Base-by-base conservation (phyloP, 2,888 invertebrate genomes). In the Dicyrtomina minuta region DNA sequence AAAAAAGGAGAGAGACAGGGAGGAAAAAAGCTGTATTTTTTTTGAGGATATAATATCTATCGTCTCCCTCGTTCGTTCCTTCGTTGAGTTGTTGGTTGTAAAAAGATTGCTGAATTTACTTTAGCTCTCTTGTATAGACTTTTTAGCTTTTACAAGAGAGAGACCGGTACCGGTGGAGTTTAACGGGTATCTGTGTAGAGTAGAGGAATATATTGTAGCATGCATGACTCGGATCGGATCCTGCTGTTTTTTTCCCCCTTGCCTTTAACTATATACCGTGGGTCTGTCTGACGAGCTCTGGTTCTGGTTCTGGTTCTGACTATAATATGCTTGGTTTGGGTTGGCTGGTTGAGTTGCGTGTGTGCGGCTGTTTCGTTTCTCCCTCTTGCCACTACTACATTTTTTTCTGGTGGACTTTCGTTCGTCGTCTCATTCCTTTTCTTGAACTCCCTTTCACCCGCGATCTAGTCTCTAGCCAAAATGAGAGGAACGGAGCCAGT, bases 31-130 rank as follows among this genome's bases (percentile, higher is more conserved):
- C 26, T 55, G 26, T 33, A 33, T 33, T 33, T 33, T 33, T 33
- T 33, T 33, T 33, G 33, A 33, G 33, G 33, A 33, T 33, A 33
- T 33, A 33, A 33, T 33, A 33, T 33, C 33, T 33, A 33, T 33
- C 33, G 33, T 33, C 33, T 33, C n/a, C n/a, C n/a, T n/a, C n/a
- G n/a, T n/a, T n/a, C n/a, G n/a, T n/a, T n/a, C n/a, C n/a, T n/a
- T n/a, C 8, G 33, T 33, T 33, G 33, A 33, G 33, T 33, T 33
- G 33, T 33, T 33, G 33, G 33, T 33, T 33, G 33, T 33, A 33
- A 55, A 55, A 64, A 51, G 51, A 51, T 64, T 20, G 64, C 64
- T 64, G 64, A 51, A 51, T 43, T 46, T 17, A 44, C 60, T 60
- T 24, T 59, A 20, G 17, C 20, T 1, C 26, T 22, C 24, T 12